Evolutionary conservation across 1,140 invertebrate species (phyloP), one percentile per base, ranked within the genome.

Genomic region (Dendrolimus punctatus): DNA sequence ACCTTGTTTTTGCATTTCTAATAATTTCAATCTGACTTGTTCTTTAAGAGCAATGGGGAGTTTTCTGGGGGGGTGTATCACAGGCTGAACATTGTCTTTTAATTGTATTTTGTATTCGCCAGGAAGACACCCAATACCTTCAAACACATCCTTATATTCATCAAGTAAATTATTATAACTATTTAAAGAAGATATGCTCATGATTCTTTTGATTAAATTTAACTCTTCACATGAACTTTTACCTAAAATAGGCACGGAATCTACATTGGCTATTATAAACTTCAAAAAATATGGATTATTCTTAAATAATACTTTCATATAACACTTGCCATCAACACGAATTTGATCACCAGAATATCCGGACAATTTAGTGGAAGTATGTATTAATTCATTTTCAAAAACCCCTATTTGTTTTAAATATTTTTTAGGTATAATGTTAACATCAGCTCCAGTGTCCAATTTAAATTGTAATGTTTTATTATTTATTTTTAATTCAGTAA

Each of bases 401-500:
- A 60, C 40, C 8, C 10, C 38, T 39, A 60, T 53, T 49, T 42
- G n/a, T 8, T 8, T 9, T 9, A 60, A 49, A 46, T 44, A 61
- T 41, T 39, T 49, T n/a, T 23, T 37, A 7, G 54, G 61, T 5
- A 58, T 36, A 39, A 62, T 45, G 48, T 62, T 62, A 5, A 58
- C 56, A 53, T 62, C 56, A 46, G 60, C 60, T 40, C 56, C 60
- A 10, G 56, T 62, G 9, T 62, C 60, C 43, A 62, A 9, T 46
- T 62, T 54, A 50, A 58, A 54, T 8, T 41, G 39, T 44, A 58
- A 47, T 9, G 46, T 38, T 10, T 5, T 8, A 10, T 38, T 6
- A 8, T 51, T 55, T 48, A 57, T 55, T 38, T 42, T 7, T 40
- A 54, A 52, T 40, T 49, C 42, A 39, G 56, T 40, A 48, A 9